Evolutionary conservation across 2,888 invertebrate species (phyloP), one percentile per base, ranked within the genome.

Genomic region (Cyaniris semiargus): DNA sequence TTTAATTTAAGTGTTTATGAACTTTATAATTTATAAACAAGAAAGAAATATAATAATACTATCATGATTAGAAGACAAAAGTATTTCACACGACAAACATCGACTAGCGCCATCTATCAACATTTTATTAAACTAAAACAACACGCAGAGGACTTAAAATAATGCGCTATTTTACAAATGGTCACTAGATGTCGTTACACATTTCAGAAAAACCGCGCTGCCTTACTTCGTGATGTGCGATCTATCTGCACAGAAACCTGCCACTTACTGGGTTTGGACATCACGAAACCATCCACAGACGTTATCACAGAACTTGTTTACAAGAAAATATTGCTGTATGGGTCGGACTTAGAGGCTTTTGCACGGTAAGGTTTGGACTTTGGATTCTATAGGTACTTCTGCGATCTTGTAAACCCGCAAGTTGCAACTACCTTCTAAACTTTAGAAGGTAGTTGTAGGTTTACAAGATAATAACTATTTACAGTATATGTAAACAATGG

Each of bases 341-440:
- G 94, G 4, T 81, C 87, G 18, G 96, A 96, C 87, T 89, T 96
- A 79, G 96, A 96, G 87, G 94, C 94, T 56, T 96, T 96, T 90
- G 94, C 96, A 21, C 96, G 95, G 96, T 96, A 89, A 84, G 88
- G 80, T 74, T 75, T n/a, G 7, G 44, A 70, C 71, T 31, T 13
- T 7, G 7, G 34, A 7, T 2, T 38, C 38, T 38, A 38, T 38
- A n/a, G n/a, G n/a, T n/a, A 15, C 7, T 48, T 48, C 48, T 48
- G 48, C 15, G 2, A 2, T 38, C 38, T 38, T 10, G 38, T 38
- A 38, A 10, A 38, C 1, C 10, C 0, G 1, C 38, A 10, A 10
- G 1, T 38, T 38, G 38, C 10, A 38, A 10, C 38, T 38, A 38
- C 38, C 38, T 38, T 38, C 38, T 8, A 38, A 38, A 38, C 10